Conservation (phyloP, 2,113 vertebrate species). For the Glaucidium brasilianum region DNA sequence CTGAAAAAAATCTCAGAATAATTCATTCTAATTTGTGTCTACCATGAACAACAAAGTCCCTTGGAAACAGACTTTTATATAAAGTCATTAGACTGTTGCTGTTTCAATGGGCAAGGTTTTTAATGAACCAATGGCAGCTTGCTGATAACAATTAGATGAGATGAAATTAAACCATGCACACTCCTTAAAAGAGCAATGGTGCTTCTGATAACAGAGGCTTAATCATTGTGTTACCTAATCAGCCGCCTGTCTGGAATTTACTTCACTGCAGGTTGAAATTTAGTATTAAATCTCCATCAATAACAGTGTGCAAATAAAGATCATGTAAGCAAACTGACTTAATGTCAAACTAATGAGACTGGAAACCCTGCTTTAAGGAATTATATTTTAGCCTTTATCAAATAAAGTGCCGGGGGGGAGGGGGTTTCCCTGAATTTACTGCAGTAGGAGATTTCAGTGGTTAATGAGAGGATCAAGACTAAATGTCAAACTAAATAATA, state of each 20-base stretch:
- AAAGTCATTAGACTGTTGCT: constrained; percentile 1
- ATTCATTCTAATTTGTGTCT: constrained; percentile 8
- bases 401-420: background rate
- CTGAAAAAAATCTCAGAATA: background rate
- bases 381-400: constrained; percentile 28
- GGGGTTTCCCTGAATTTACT: background rate
- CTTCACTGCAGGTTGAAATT: constrained; percentile 1
- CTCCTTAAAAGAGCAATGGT: constrained; percentile 1
- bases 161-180: constrained; percentile 23
- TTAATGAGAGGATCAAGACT: constrained; percentile 14
- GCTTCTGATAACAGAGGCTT: background rate
- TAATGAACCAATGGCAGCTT: constrained; percentile 27
- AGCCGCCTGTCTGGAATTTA: background rate
- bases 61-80: constrained; percentile 7
- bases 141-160: constrained; percentile 35
- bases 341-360: constrained; percentile 23
- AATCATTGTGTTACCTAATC: background rate
- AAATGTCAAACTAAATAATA: constrained; percentile 22
- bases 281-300: background rate
- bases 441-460: background rate
- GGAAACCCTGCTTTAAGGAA: constrained; percentile 13
- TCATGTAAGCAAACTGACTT: constrained; percentile 33
- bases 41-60: background rate
- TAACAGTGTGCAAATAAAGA: constrained; percentile 53
- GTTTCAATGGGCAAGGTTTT: constrained; percentile 5